phyloP scores from a whole-genome alignment of 2,888 invertebrate genomes.

The Autographa pulchrina region DNA sequence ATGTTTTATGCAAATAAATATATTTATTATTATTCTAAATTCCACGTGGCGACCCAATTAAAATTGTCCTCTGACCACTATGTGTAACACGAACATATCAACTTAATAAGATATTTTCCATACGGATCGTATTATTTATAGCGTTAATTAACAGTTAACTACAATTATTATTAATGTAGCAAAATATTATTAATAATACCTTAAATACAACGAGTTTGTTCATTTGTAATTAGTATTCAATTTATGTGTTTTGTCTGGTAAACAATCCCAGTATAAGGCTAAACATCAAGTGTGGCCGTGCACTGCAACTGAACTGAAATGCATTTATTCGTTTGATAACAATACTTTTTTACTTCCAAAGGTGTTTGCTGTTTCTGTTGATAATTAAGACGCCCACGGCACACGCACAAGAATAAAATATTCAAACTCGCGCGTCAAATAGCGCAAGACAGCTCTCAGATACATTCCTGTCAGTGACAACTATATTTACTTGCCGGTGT shows the following conservation, averaged over 20 bases:
- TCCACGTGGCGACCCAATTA: conserved; percentile 38
- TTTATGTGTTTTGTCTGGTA: conserved; percentile 16
- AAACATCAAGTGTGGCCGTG: not conserved
- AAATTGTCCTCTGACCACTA: conserved; percentile 16
- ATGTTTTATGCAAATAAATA: not conserved
- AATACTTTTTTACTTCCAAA: conserved; percentile 21
- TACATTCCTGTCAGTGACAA: conserved; percentile 18
- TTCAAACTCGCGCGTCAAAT: conserved; percentile 4
- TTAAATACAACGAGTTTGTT: conserved; percentile 32
- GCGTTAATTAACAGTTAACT: conserved; percentile 41
- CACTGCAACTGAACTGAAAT: not conserved
- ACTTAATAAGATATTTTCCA: conserved; percentile 31
- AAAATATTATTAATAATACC: conserved; percentile 32
- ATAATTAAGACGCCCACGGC: conserved; percentile 26
- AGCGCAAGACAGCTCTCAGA: conserved; percentile 7
- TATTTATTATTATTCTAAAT: conserved; percentile 29
- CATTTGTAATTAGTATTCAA: conserved; percentile 36
- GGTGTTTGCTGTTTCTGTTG: conserved; percentile 14
- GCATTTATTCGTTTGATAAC: conserved; percentile 42
- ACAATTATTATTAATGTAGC: conserved; percentile 37
- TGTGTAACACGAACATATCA: conserved; percentile 23
- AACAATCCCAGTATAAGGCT: conserved; percentile 12
- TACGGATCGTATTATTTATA: conserved; percentile 34
- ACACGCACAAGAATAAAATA: not conserved
- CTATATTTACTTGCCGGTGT: conserved; percentile 13